Base-by-base conservation (phyloP, 2,888 invertebrate genomes). In the Eulithis prunata region DNA sequence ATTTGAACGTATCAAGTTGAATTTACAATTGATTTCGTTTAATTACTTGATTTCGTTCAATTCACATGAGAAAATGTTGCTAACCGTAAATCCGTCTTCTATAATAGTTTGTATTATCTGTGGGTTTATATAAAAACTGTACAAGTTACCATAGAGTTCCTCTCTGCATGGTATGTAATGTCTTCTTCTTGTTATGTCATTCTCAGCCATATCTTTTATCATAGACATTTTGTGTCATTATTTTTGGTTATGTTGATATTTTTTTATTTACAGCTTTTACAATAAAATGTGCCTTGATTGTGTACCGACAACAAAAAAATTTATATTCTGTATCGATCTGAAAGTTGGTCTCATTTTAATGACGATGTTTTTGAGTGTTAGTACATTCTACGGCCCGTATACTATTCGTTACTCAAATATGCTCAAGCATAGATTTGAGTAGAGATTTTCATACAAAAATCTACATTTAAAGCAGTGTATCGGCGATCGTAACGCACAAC, bases 261-360 rank as follows among this genome's bases (percentile, higher is more conserved):
- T 51, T 51, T 28, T 28, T 11, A 51, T 36, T 45, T n/a, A 2
- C 52, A 52, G 32, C 5, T 28, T 28, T 28, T 41, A 41, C 41
- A 41, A 10, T 11, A 11, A 45, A 45, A 51, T 51, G 51, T 51
- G 28, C 6, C n/a, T 52, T 0, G 52, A 52, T 10, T 32, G 52
- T 32, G 2, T 52, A 2, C 52, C 52, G 52, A 52, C 32, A 6
- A n/a, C 28, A 2, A 36, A 52, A n/a, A 52, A 32, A 36, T 52
- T 12, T 28, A n/a, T 52, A 4, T 52, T 52, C 8, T 52, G 52
- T 36, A 4, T 52, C 32, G 52, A 52, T 32, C 32, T 52, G 10
- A 52, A 52, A 52, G 10, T 52, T 32, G 52, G 52, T n/a, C 12
- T 52, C 12, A 52, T 52, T 52, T 12, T 52, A 52, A 32, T 52